phyloP scores from a whole-genome alignment of 2,888 invertebrate genomes.

The Pristionchus entomophagus region DNA sequence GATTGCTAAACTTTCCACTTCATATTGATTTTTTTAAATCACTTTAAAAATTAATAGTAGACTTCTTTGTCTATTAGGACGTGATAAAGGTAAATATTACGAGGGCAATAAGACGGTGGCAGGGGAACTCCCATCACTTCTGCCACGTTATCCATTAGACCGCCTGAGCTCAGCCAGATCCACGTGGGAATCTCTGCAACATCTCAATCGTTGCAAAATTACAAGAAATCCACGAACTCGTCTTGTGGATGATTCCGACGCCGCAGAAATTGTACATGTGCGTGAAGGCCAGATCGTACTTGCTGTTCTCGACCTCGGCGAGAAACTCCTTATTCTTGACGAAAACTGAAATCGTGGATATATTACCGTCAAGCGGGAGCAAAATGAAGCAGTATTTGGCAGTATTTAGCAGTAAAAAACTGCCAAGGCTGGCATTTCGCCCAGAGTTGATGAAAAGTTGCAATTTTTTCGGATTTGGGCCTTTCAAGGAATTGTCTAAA shows the following conservation, averaged over 20 bases:
- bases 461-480: no score
- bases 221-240: neutral
- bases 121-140: slow-evolving; percentile 61
- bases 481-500: no score
- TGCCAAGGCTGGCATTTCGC: no score
- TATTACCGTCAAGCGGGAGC: no score
- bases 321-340: slow-evolving; percentile 59
- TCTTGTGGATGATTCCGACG: slow-evolving; percentile 52
- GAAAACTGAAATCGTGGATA: slow-evolving; percentile 48
- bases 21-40: no score
- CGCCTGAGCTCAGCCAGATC: slow-evolving; percentile 62
- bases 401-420: no score
- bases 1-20: neutral
- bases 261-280: slow-evolving; percentile 60
- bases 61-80: no score
- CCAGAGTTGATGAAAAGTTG: no score
- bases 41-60: no score
- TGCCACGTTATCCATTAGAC: slow-evolving; percentile 66
- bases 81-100: neutral
- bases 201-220: neutral
- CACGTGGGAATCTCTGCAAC: slow-evolving; percentile 57
- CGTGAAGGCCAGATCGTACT: slow-evolving; percentile 69
- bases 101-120: slow-evolving; percentile 62
- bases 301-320: slow-evolving; percentile 57
- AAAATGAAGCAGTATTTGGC: no score